These are phyloP conservation scores for Telenomus remus DNA, from an alignment of 1,140 invertebrate genomes.

Conservation along the genomic window DNA sequence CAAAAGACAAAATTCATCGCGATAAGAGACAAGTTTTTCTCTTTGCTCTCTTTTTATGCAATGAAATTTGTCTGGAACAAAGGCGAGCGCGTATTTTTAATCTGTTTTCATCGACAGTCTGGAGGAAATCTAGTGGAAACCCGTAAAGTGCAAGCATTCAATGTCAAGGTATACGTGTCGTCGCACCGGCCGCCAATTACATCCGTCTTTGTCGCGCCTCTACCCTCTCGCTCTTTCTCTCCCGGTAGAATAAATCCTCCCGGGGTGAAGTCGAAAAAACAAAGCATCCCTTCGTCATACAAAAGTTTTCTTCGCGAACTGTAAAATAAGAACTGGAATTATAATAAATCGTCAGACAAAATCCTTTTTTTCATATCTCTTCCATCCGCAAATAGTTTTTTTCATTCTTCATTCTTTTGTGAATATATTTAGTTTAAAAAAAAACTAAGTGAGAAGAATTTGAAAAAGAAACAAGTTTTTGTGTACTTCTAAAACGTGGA, in stretches of 20 bases:
- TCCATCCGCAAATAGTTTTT: no score
- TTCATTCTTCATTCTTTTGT: no score
- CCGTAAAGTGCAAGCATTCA: conserved; percentile 46
- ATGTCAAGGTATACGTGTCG: conserved; percentile 53
- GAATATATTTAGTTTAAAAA: no score
- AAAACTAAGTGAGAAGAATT: no score
- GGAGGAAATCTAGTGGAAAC: conserved; percentile 38
- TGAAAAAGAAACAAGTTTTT: no score
- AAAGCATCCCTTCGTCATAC: conserved; percentile 40
- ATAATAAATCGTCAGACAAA: conserved; percentile 34
- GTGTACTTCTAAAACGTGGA: no score
- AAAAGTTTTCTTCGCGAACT: conserved; percentile 36
- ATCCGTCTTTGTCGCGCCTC: conserved; percentile 17
- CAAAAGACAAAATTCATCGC: no score
- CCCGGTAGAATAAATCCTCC: conserved; percentile 46
- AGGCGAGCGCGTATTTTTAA: no score
- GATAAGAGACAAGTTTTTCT: no score
- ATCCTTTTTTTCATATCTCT: no score
- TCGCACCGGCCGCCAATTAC: conserved; percentile 52
- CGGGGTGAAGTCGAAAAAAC: conserved; percentile 47
- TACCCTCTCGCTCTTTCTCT: conserved; percentile 18
- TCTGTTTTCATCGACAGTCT: conserved; percentile 4
- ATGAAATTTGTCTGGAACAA: no score
- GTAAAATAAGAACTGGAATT: conserved; percentile 24
- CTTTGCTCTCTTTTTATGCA: no score